A percentile compares a stretch with the other conserved stretches of the same genome.
phyloP scores from a whole-genome alignment of 1,140 invertebrate genomes.

The Teleogryllus occipitalis region DNA sequence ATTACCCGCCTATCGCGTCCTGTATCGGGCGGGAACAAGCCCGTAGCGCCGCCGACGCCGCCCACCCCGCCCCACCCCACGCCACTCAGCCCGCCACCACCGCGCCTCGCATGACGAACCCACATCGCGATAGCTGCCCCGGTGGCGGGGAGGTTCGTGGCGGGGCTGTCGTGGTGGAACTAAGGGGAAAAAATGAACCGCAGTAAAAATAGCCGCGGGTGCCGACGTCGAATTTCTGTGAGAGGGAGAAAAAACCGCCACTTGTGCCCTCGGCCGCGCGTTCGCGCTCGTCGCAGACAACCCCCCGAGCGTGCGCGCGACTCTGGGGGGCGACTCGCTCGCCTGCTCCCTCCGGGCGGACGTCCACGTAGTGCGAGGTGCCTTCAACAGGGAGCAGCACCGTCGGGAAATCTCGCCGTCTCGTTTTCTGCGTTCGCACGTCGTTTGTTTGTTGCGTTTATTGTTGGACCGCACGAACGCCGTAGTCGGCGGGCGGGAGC shows the following conservation, averaged over 20 bases:
- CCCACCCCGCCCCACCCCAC: neutral
- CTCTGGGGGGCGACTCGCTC: neutral
- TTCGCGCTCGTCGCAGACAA: neutral
- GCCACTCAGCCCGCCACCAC: too few relatives aligned
- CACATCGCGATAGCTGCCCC: neutral
- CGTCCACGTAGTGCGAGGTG: neutral
- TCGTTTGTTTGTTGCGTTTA: neutral
- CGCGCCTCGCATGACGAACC: neutral
- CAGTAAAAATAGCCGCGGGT: neutral
- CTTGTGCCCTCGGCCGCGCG: too few relatives aligned
- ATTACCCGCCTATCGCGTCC: neutral
- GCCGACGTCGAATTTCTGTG: neutral
- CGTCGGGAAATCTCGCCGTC: neutral
- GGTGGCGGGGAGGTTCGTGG: too few relatives aligned
- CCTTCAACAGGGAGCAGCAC: constrained; percentile 2
- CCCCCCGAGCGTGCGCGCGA: too few relatives aligned
- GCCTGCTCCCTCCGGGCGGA: neutral
- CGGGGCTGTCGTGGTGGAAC: neutral
- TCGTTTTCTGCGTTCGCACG: neutral
- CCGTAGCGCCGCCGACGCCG: neutral
- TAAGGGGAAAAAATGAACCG: neutral
- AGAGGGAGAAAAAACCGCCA: neutral
- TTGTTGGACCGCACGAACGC: neutral
- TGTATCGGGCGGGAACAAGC: neutral
- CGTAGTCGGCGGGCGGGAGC: too few relatives aligned